A percentile compares a stretch with the other conserved stretches of the same genome.
Conservation (phyloP, 2,797 vertebrate species). For the Lemur catta region DNA sequence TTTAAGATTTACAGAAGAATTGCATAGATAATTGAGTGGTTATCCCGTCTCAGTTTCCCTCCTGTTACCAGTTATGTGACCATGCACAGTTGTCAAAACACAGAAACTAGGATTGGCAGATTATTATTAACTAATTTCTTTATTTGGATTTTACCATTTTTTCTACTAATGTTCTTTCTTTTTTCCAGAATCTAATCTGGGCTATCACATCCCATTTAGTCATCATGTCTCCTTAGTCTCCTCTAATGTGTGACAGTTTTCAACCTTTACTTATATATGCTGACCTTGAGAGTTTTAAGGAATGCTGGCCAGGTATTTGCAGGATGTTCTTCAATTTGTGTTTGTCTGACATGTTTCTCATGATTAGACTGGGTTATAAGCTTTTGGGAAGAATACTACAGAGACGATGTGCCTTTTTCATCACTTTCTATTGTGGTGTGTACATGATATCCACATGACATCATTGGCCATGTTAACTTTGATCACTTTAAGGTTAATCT, state of each 20-base stretch:
- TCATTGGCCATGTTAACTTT: background rate
- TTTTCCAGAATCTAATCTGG: background rate
- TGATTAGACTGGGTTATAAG: background rate
- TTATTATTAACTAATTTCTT: background rate
- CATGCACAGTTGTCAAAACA: background rate
- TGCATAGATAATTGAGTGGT: background rate
- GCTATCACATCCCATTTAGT: background rate
- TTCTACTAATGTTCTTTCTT: background rate
- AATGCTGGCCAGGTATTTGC: background rate
- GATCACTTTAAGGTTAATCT: background rate
- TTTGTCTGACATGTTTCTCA: background rate
- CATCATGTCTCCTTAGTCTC: background rate
- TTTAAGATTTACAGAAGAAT: slow-evolving; percentile 29
- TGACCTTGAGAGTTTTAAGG: background rate
- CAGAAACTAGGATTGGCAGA: background rate
- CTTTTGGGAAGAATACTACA: background rate
- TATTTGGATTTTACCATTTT: slow-evolving; percentile 18
- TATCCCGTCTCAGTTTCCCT: background rate
- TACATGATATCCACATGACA: background rate
- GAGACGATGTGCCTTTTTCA: background rate
- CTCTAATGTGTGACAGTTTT: background rate
- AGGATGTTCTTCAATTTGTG: background rate
- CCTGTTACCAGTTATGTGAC: background rate
- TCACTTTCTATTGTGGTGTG: background rate
- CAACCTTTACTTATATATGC: background rate